Evolutionary conservation across 1,140 invertebrate species (phyloP), one percentile per base, ranked within the genome.

Genomic region (Tribolium madens): DNA sequence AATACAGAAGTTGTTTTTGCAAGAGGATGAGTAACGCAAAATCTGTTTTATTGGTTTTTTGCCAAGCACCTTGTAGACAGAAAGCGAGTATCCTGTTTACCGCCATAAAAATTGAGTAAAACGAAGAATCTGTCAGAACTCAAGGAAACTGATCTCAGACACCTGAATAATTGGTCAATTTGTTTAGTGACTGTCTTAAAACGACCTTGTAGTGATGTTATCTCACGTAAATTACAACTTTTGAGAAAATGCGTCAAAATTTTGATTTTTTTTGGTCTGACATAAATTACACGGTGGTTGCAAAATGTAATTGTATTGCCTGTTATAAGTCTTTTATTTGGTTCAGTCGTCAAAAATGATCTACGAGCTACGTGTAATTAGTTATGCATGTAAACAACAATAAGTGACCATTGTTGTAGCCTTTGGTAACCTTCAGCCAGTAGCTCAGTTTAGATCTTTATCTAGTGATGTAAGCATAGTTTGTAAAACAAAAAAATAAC

Each of bases 311-410:
- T 42, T 69, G 31, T 42, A 26, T 6, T 10, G 46, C 15, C 48
- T 42, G 13, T 50, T 50, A 7, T 17, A 26, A 12, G 57, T 31
- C 21, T 31, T 31, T 33, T 31, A 64, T 5, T 26, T 17, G 18
- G 33, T 47, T 47, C 36, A 71, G 6, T 47, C 68, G 9, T 47
- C 57, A 64, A 18, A 71, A 71, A 71, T 71, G 68, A 71, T 71
- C 6, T 18, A 70, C 17, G 64, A 70, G 33, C 64, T 6, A 18
- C 26, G 31, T 42, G 36, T 18, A 64, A 76, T 75, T 75, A 75
- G 73, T 75, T 75, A 75, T 75, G 73, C 74, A 71, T 70, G 74
- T 76, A 76, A 76, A 76, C 74, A 76, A 70, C 68, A 76, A 57
- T 64, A 70, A 57, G 60, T 76, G 74, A 76, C 60, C 74, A 76